Base-by-base conservation (phyloP, 2,888 invertebrate species). In the Phyllotreta striolata region DNA sequence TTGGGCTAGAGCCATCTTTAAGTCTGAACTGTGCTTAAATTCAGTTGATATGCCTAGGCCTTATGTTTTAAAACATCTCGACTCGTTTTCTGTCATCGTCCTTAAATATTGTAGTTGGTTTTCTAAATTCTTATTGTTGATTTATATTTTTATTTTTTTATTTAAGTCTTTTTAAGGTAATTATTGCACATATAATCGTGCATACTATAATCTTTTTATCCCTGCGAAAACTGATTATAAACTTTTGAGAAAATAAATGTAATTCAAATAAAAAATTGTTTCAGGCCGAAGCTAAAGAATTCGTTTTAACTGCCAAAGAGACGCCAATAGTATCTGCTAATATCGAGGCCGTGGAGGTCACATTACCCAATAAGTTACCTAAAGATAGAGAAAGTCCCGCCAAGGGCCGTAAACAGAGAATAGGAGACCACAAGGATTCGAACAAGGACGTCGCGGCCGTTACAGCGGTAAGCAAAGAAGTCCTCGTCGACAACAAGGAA, bases 241-340 rank as follows among this genome's bases (percentile, higher is more conserved):
- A 24, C 24, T 41, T 39, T 39, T 41, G 10, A 41, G 10, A n/a
- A n/a, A 3, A 41, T 41, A 34, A 24, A n/a, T 6, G 7, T 57
- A 37, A n/a, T 1, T 37, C 4, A 47, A 39, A 34, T 24, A 6
- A 7, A 1, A 12, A 9, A 2, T 52, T 55, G 24, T 74, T 75
- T 38, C 67, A 81, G 82, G 76, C 76, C 60, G 77, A 77, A 64
- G 79, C 80, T 44, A 82, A 81, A 73, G 82, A 82, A 72, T 82
- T 82, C 70, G 73, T 81, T 52, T 76, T 78, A 37, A 72, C 71
- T 68, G 72, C 78, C 75, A 81, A 81, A 78, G 82, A 82, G 74
- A 74, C 77, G 73, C 90, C 90, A 47, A 85, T 90, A 69, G 90
- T 90, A 61, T 90, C 90, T 67, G 90, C 90, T 67, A 88, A 88